Evolutionary conservation across 35 echinoderm and acorn worm genomes (phyloP), one percentile per base, ranked within the genome.

Genomic region (Eucidaris tribuloides): DNA sequence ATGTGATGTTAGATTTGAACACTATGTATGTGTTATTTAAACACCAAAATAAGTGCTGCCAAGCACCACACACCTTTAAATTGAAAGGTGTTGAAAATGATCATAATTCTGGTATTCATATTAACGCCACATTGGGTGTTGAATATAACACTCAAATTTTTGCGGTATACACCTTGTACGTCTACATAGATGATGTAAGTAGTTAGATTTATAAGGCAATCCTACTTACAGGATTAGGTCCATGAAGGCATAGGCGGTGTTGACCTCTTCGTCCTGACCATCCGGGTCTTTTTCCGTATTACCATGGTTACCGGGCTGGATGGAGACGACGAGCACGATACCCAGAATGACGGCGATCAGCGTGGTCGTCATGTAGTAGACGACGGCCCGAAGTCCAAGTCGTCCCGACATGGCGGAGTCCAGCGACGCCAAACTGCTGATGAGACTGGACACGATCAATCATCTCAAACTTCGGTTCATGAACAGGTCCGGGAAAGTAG

Each of bases 401-500:
- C 93, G 93, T 4, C 96, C 91, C 2, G 96, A 93, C 86, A 99
- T 92, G 19, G 79, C 60, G 2, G 90, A 82, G 45, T 99, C 96
- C 24, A 99, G 65, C 4, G 96, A 93, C 14, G 96, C 90, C 55
- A 99, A 35, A 28, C 90, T 93, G 36, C 72, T 78, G 56, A 99
- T 87, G 15, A 99, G 79, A 81, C 96, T 99, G 23, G 90, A 93
- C 24, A 90, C 84, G 68, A 99, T 99, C 46, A 93, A 99, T 99
- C 96, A 99, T 99, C 80, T 99, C 93, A 62, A 99, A 50, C 96
- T 93, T 99, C n/a, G n/a, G 28, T 76, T 89, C 87, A 99, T 83
- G 60, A 99, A 99, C 15, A 99, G 45, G 85, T 20, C 96, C 96
- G 19, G 96, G 96, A 43, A 99, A 99, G n/a, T n/a, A n/a, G n/a